Conservation (phyloP, 2,797 vertebrate genomes). For the Heteromormyrus szaboi region DNA sequence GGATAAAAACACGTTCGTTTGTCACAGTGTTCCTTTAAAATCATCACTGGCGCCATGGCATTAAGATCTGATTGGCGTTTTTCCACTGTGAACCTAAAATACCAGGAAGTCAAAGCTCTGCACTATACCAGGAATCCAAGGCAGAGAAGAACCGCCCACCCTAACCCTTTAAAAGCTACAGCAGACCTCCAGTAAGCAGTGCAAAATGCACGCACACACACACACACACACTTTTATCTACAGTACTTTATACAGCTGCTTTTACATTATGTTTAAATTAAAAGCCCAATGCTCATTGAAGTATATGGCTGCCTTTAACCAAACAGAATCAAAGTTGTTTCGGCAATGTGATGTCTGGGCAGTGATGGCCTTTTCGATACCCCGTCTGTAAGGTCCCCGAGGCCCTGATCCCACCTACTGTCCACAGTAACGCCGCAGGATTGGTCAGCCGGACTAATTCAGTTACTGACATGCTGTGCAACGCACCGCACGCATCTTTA, state of each 20-base stretch:
- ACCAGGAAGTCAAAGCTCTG: not conserved
- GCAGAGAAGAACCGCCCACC: not conserved
- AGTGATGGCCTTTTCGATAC: not conserved
- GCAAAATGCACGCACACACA: not conserved
- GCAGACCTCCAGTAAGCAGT: not conserved
- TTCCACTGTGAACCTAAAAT: not conserved
- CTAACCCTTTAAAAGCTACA: not conserved
- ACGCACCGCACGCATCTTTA: not conserved
- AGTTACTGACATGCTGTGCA: not conserved
- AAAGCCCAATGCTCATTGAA: not conserved
- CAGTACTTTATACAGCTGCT: not conserved
- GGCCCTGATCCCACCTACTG: not conserved
- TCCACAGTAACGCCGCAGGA: not conserved
- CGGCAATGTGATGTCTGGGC: not conserved
- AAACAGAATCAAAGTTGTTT: not conserved
- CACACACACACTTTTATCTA: not conserved
- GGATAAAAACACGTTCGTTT: not conserved
- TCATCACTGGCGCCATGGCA: not conserved
- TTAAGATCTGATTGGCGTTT: not conserved
- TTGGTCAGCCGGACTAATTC: not conserved
- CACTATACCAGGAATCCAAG: not conserved
- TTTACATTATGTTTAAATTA: not conserved
- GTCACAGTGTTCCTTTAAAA: not conserved
- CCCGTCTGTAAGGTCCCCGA: not conserved
- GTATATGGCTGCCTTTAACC: too few relatives aligned